Base-by-base conservation (phyloP, 2,113 vertebrate genomes). In the Rhagologus leucostigma region DNA sequence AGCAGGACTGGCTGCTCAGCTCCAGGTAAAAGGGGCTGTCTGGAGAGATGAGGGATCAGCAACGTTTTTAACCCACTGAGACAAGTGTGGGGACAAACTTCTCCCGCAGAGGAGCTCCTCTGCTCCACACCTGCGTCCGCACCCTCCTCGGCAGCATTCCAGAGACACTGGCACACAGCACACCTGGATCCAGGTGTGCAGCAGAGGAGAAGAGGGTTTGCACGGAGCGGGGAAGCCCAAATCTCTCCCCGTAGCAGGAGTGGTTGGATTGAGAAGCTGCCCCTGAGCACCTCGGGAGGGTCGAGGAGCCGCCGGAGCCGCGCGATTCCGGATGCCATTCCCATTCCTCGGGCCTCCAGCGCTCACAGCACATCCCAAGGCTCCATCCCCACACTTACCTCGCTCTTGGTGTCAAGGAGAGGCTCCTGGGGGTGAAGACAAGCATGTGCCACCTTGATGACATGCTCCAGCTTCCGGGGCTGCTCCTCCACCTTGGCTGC, bases 401-500 rank as follows among this genome's bases (percentile, higher is more conserved):
- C 99, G 60, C 99, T 99, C 97, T 99, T 98, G 26, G 98, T 98
- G 88, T 99, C 99, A n/a, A 99, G 99, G 39, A 98, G 98, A 11
- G 99, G 98, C 5, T 99, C 99, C 98, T 98, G 98, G 50, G 99
- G 99, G 85, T 99, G 99, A 73, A 99, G 98, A 85, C 99, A 99
- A 41, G 99, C 98, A 39, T 99, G 99, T 32, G 99, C 98, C 84
- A 99, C 99, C 95, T 99, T 99, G 96, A 99, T 99, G 29, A 99
- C 99, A 0, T 99, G 99, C 56, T 99, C 99, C 97, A 99, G 96
- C 95, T 99, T 99, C 37, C 99, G 98, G 32, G 99, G 99, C 97
- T 99, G 99, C 95, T 99, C 99, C 92, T 99, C 99, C 35, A 99
- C 99, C 96, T 99, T 99, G 18, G 99, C 99, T 69, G 99, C 99